phyloP scores from a whole-genome alignment of 2,797 vertebrate species.

The Chelonia mydas region DNA sequence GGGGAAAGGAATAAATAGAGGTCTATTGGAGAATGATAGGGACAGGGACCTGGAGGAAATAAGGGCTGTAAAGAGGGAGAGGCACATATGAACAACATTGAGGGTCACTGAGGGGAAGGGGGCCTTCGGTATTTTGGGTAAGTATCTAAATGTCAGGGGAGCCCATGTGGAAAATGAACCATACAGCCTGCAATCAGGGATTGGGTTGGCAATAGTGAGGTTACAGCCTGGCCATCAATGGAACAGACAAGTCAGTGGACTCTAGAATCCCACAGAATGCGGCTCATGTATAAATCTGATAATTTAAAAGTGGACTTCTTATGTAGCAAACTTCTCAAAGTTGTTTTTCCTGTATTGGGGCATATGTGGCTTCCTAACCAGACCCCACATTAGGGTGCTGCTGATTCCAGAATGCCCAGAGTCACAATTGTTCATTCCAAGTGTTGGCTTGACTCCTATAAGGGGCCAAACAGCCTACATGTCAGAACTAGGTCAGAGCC shows the following conservation, averaged over 20 bases:
- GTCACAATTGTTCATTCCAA: background rate
- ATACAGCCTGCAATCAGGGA: background rate
- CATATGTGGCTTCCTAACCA: background rate
- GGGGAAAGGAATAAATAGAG: background rate
- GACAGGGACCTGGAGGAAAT: background rate
- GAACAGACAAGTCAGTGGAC: background rate
- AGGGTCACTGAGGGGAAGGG: background rate
- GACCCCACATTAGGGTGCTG: background rate
- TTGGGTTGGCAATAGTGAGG: background rate
- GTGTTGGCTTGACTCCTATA: background rate
- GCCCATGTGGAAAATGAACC: background rate
- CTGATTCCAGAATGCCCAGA: background rate
- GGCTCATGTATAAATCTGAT: background rate
- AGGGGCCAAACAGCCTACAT: background rate
- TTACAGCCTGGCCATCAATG: background rate
- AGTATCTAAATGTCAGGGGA: background rate
- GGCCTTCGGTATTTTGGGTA: background rate
- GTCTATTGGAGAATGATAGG: background rate
- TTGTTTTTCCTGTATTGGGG: background rate
- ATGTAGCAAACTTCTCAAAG: background rate
- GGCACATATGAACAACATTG: background rate
- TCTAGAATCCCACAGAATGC: background rate
- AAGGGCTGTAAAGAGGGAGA: background rate
- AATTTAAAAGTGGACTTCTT: background rate
- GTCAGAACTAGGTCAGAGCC: conserved; percentile 27